Conservation (phyloP, 1,140 invertebrate genomes). For the Antheraea mylitta region DNA sequence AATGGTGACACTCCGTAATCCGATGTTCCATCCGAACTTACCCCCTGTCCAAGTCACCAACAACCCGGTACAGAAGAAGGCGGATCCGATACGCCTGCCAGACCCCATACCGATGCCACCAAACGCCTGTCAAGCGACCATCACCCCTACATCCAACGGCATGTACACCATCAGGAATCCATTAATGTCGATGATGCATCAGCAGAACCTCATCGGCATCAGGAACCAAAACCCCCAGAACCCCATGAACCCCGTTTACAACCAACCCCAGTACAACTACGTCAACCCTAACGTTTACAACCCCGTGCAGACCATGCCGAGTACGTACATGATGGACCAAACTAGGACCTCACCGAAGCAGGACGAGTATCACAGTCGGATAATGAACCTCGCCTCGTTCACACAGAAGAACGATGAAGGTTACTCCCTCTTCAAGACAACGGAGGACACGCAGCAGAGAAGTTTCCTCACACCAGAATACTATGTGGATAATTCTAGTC, state of each 20-base stretch:
- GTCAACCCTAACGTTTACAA: constrained; percentile 49
- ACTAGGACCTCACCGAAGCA: constrained; percentile 39
- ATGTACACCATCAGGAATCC: constrained; percentile 92
- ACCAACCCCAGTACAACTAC: constrained; percentile 49
- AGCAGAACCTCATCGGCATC: constrained; percentile 61
- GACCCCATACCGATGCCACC: constrained; percentile 75
- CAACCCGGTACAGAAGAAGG: constrained; percentile 79
- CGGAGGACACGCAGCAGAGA: constrained; percentile 49
- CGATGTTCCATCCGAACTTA: constrained; percentile 81
- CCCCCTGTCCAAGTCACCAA: constrained; percentile 57
- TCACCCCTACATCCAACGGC: constrained; percentile 72
- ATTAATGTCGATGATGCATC: constrained; percentile 75
- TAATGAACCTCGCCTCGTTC: constrained; percentile 64
- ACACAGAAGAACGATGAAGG: constrained; percentile 68
- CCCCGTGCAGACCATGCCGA: constrained; percentile 11
- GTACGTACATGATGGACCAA: constrained; percentile 22
- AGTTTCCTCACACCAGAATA: constrained; percentile 55
- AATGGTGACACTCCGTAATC: constrained; percentile 88
- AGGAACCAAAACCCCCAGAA: constrained; percentile 32
- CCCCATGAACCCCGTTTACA: constrained; percentile 32
- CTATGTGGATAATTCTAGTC: constrained; percentile 37
- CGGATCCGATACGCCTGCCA: constrained; percentile 53
- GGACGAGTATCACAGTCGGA: constrained; percentile 54
- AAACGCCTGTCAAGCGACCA: constrained; percentile 71
- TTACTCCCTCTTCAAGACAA: constrained; percentile 63